These are phyloP conservation scores for Drosophila novamexicana DNA, from an alignment of 1,140 invertebrate species.

Conservation along the genomic window DNA sequence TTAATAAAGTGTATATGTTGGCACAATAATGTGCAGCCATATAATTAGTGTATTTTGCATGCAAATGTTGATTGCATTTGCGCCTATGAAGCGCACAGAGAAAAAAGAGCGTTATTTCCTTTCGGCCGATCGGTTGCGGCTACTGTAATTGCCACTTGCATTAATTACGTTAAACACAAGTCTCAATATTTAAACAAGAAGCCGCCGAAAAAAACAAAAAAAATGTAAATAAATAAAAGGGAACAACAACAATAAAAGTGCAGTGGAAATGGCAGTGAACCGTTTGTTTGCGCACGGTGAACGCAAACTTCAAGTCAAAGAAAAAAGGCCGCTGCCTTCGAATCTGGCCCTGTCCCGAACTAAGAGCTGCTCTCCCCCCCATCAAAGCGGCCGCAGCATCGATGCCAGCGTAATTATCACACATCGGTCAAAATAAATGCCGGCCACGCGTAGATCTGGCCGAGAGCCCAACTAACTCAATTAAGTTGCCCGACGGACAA, in stretches of 20 bases:
- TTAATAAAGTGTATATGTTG: slow-evolving; percentile 14
- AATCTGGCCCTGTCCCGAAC: not conserved
- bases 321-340: slow-evolving; percentile 47
- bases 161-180: slow-evolving; percentile 80
- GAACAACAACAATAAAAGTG: slow-evolving; percentile 34
- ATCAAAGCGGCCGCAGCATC: slow-evolving; percentile 72
- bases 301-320: slow-evolving; percentile 51
- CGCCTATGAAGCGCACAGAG: slow-evolving; percentile 6
- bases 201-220: slow-evolving; percentile 41
- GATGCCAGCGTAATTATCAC: slow-evolving; percentile 74
- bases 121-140: slow-evolving; percentile 30
- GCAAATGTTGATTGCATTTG: slow-evolving; percentile 69
- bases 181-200: slow-evolving; percentile 77
- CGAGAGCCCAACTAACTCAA: slow-evolving; percentile 75
- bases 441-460: slow-evolving; percentile 65
- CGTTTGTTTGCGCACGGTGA: slow-evolving; percentile 77
- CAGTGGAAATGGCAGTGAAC: slow-evolving; percentile 73
- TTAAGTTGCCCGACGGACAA: slow-evolving; percentile 66
- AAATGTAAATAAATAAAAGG: not conserved
- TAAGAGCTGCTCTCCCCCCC: slow-evolving; percentile 13
- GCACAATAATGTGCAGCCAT: slow-evolving; percentile 32
- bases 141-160: slow-evolving; percentile 74
- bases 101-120: slow-evolving; percentile 19
- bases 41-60: slow-evolving; percentile 70
- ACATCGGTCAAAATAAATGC: slow-evolving; percentile 78